These are phyloP conservation scores for Megaceryle torquata DNA, from an alignment of 2,113 vertebrate genomes.

Conservation along the genomic window DNA sequence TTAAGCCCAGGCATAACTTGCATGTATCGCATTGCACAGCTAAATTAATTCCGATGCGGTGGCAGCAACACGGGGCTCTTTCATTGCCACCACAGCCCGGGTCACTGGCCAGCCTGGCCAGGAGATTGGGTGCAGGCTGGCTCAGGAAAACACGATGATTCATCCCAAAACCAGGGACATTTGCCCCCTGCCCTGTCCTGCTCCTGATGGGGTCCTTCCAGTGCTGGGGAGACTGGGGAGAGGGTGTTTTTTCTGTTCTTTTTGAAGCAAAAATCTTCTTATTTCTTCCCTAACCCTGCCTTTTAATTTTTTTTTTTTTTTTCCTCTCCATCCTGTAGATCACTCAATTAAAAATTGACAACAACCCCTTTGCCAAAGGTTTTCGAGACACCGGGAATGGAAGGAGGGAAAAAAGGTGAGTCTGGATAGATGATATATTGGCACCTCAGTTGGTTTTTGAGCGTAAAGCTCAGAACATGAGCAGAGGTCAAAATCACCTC, in stretches of 20 bases:
- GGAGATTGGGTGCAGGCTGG: rapidly evolving
- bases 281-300: not conserved
- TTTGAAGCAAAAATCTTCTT: not conserved
- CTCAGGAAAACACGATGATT: not conserved
- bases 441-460: not conserved
- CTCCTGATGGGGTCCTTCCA: not conserved
- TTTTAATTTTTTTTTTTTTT: not conserved
- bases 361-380: constrained; percentile 98
- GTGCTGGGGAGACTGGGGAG: not conserved
- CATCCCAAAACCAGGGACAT: not conserved
- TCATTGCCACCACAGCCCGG: not conserved
- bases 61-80: constrained; percentile 16
- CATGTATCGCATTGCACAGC: constrained; percentile 22
- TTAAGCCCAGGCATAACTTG: constrained; percentile 55
- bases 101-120: not conserved
- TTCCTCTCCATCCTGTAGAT: constrained; percentile 78
- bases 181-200: not conserved
- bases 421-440: not conserved
- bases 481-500: constrained; percentile 21
- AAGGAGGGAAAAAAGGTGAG: constrained; percentile 95
- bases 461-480: not conserved
- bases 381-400: constrained; percentile 99
- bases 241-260: not conserved
- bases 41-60: constrained; percentile 21
- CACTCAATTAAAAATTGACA: constrained; percentile 98